Evolutionary conservation across 2,888 invertebrate species (phyloP).

Genomic region (Brachyptera risi): DNA sequence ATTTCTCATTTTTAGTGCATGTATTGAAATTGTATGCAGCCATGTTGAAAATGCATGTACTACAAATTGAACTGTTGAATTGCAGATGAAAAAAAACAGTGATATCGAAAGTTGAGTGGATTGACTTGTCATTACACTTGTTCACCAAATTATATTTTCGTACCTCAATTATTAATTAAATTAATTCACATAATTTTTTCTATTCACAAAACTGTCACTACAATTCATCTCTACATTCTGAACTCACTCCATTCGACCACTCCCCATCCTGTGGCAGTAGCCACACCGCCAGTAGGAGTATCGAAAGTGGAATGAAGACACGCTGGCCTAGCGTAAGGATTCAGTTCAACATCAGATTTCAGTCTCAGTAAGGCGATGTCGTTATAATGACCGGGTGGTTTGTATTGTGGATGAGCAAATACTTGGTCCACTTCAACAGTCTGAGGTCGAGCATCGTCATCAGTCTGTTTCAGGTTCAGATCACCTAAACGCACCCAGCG

Average conservation of each 20-base stretch:
- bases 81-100: no score
- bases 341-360: conserved; percentile 48
- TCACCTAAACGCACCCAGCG: conserved; percentile 53
- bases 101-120: no score
- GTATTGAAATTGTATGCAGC: no score
- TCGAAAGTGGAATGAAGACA: conserved; percentile 47
- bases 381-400: conserved; percentile 53
- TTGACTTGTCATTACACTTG: no score
- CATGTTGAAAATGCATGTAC: no score
- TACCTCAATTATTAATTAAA: no score
- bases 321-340: conserved; percentile 56
- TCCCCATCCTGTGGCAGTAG: conserved; percentile 62
- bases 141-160: no score
- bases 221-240: no score
- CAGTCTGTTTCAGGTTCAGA: conserved; percentile 46
- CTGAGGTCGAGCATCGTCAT: conserved; percentile 39
- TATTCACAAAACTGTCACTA: no score
- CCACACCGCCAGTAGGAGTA: conserved; percentile 40
- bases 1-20: no score
- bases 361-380: conserved; percentile 64
- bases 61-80: no score
- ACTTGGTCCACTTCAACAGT: conserved; percentile 48
- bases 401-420: conserved; percentile 54
- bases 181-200: no score
- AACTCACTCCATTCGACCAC: conserved; percentile 37